Evolutionary conservation across 2,113 vertebrate species (phyloP).

Genomic region (Lynx canadensis): DNA sequence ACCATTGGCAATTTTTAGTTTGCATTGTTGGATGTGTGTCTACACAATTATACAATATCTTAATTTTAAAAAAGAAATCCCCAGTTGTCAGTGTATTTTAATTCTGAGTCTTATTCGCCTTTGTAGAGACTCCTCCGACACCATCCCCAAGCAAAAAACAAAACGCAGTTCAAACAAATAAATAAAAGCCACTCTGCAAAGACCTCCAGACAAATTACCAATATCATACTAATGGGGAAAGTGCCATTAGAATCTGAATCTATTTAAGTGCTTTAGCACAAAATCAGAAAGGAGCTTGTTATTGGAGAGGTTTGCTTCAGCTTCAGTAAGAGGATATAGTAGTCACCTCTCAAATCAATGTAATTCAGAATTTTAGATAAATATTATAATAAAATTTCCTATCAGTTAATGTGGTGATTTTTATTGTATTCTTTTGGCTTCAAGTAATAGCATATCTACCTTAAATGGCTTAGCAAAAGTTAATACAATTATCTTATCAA

Average conservation of each 20-base stretch:
- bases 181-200: not conserved
- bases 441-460: not conserved
- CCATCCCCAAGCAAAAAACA: not conserved
- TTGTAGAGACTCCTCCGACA: not conserved
- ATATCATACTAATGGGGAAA: not conserved
- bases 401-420: not conserved
- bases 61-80: slow-evolving; percentile 12
- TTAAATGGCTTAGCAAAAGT: not conserved
- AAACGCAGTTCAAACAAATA: not conserved
- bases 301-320: not conserved
- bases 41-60: not conserved
- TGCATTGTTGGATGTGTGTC: not conserved
- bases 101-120: not conserved
- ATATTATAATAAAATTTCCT: slow-evolving; percentile 35
- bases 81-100: not conserved
- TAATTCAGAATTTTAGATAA: not conserved
- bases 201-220: not conserved
- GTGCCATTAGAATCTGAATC: not conserved
- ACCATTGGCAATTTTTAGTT: not conserved
- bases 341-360: not conserved
- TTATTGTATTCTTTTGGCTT: not conserved
- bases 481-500: not conserved
- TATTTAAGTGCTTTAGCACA: not conserved
- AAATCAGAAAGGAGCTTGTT: not conserved
- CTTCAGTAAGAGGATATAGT: not conserved